Percentiles rank a stretch among this genome's conserved stretches.
Conservation (phyloP, 2,113 vertebrate genomes). For the Columba livia region DNA sequence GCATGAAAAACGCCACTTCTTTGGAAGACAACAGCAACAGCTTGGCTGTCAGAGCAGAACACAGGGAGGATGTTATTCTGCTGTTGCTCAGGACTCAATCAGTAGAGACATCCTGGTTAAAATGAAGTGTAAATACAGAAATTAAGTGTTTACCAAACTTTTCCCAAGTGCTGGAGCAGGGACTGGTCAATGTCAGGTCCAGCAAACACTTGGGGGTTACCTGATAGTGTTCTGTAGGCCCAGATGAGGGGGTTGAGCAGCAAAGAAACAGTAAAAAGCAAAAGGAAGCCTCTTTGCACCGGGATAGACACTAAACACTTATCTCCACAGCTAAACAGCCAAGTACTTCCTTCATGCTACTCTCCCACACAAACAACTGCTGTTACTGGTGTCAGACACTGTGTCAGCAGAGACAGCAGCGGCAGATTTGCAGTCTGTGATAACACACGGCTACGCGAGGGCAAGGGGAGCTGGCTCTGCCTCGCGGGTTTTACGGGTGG, state of each 20-base stretch:
- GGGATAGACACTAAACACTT: background rate
- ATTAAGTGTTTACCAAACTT: background rate
- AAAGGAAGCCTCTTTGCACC: background rate
- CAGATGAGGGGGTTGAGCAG: background rate
- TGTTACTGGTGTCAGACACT: slow-evolving; percentile 44
- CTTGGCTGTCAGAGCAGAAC: background rate
- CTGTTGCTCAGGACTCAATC: background rate
- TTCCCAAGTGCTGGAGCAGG: background rate
- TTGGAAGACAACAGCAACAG: background rate
- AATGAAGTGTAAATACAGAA: background rate
- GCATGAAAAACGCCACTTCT: background rate
- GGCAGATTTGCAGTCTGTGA: background rate
- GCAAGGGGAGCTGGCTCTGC: background rate
- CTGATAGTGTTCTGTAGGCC: background rate
- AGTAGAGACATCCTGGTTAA: background rate
- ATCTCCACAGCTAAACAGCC: background rate
- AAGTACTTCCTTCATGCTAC: slow-evolving; percentile 28
- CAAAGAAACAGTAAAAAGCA: background rate
- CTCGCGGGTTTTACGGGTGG: background rate
- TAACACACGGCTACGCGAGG: background rate
- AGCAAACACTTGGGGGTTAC: background rate
- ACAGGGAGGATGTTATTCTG: background rate
- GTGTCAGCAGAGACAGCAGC: slow-evolving; percentile 30
- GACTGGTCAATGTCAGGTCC: background rate
- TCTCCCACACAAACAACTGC: slow-evolving; percentile 40